Conservation (phyloP, 1,140 invertebrate genomes). For the Diorhabda carinulata region DNA sequence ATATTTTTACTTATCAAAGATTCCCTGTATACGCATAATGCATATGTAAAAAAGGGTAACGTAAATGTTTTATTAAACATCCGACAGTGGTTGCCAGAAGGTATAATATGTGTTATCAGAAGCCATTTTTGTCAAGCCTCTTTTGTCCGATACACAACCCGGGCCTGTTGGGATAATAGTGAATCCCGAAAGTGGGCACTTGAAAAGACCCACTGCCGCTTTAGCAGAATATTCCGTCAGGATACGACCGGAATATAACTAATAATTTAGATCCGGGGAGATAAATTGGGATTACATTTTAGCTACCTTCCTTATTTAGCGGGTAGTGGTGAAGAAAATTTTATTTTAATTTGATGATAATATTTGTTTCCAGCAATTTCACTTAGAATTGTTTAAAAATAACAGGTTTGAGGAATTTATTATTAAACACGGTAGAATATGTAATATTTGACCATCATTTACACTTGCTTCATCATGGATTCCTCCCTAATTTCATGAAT, state of each 20-base stretch:
- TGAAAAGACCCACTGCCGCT: not conserved
- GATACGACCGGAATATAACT: constrained; percentile 15
- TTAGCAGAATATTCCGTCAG: constrained; percentile 11
- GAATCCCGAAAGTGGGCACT: constrained; percentile 14
- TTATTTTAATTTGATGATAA: not conserved
- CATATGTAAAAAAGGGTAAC: constrained; percentile 1
- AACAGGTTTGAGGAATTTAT: no score
- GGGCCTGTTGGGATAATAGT: constrained; percentile 12
- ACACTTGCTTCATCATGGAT: no score
- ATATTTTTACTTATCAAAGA: no score
- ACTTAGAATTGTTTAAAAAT: no score
- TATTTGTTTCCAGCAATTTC: no score
- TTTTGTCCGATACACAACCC: constrained; percentile 7
- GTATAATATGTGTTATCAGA: constrained; percentile 6
- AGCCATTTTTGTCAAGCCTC: constrained; percentile 13
- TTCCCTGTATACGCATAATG: not conserved
- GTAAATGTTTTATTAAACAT: constrained; percentile 4
- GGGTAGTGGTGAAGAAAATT: constrained; percentile 9
- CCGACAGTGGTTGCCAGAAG: not conserved
- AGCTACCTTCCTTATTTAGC: constrained; percentile 8
- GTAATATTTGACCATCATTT: no score
- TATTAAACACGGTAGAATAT: no score
- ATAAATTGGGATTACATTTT: constrained; percentile 17
- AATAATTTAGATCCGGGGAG: constrained; percentile 23
- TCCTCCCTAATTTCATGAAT: no score